A percentile compares a stretch with the other conserved stretches of the same genome.
These are phyloP conservation scores for Hydrolagus colliei DNA, from an alignment of 2,797 vertebrate species.

Conservation along the genomic window DNA sequence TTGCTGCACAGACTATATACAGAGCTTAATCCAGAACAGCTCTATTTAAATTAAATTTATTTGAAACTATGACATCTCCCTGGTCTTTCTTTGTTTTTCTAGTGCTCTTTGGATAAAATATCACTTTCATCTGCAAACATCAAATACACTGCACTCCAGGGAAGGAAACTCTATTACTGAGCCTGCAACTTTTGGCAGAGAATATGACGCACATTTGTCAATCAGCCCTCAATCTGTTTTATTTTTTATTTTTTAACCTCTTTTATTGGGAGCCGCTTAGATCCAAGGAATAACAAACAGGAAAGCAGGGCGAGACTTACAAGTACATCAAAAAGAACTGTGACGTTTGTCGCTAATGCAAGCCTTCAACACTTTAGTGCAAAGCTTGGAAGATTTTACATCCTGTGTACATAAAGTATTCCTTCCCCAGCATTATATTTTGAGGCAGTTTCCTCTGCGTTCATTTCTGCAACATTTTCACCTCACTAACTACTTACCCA, in stretches of 20 bases:
- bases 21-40: not conserved
- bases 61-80: slow-evolving; percentile 24
- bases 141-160: slow-evolving; percentile 16
- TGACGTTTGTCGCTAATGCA: not conserved
- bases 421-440: not conserved
- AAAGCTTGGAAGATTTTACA: not conserved
- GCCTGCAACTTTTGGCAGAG: not conserved
- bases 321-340: not conserved
- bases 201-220: slow-evolving; percentile 20
- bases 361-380: not conserved
- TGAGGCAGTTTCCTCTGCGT: no score
- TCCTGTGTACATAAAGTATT: not conserved
- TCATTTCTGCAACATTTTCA: not conserved
- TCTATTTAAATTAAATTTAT: slow-evolving; percentile 11
- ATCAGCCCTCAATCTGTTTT: not conserved
- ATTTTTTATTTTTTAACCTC: slow-evolving; percentile 6
- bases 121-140: slow-evolving; percentile 24
- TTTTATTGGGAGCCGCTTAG: not conserved
- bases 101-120: slow-evolving; percentile 22
- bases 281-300: not conserved
- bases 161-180: slow-evolving; percentile 1
- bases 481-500: not conserved
- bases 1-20: not conserved
- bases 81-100: slow-evolving; percentile 3
- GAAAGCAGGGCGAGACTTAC: not conserved